These are phyloP conservation scores for Ceriagrion tenellum DNA, from an alignment of 2,888 invertebrate genomes.

Conservation along the genomic window DNA sequence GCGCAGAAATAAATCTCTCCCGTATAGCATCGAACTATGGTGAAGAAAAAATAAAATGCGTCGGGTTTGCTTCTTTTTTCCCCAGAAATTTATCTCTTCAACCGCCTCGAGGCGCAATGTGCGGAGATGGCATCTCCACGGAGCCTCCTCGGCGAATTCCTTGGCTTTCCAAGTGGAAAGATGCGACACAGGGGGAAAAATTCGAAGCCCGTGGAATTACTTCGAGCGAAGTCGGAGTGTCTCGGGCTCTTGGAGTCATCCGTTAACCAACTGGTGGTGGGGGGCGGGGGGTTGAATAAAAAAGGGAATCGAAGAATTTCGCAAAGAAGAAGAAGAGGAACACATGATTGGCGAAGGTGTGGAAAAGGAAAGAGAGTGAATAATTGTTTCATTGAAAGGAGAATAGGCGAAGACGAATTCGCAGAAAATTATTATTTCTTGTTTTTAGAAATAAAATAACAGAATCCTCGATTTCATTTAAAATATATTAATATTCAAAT, in stretches of 20 bases:
- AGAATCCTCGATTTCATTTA: too few species aligned
- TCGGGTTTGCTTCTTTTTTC: neutral
- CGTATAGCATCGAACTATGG: neutral
- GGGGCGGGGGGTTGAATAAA: neutral
- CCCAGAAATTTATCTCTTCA: neutral
- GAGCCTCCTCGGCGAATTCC: neutral
- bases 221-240: neutral
- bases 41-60: neutral
- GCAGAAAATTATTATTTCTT: too few species aligned
- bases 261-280: neutral
- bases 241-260: neutral
- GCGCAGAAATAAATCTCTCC: neutral
- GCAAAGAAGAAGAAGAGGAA: too few species aligned
- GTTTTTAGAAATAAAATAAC: too few species aligned
- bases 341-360: too few species aligned
- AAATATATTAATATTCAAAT: too few species aligned
- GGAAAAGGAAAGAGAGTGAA: too few species aligned
- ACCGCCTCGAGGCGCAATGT: constrained; percentile 70
- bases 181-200: neutral
- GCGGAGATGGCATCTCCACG: neutral
- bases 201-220: neutral
- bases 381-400: too few species aligned
- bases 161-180: neutral
- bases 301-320: neutral
- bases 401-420: too few species aligned